Evolutionary conservation across 2,888 invertebrate species (phyloP).

Genomic region (Lycaena phlaeas): DNA sequence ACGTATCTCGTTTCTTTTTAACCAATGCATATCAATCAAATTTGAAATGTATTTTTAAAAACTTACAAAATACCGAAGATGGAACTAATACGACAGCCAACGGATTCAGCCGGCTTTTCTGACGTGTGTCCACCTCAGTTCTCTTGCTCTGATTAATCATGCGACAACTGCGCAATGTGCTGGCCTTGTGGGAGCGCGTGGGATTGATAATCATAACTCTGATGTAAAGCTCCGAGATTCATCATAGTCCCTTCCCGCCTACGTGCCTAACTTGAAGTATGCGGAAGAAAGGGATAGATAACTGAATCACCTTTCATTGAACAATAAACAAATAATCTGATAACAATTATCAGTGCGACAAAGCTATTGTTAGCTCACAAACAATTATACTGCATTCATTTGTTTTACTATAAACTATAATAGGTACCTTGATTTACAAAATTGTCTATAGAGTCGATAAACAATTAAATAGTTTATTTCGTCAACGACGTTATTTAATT

Average conservation of each 20-base stretch:
- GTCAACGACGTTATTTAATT: too few species aligned
- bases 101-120: constrained; percentile 30
- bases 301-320: constrained; percentile 5
- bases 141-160: constrained; percentile 59
- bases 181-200: constrained; percentile 59
- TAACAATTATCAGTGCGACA: too few species aligned
- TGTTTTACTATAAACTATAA: too few species aligned
- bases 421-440: too few species aligned
- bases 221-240: constrained; percentile 32
- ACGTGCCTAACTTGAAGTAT: constrained; percentile 19
- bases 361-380: too few species aligned
- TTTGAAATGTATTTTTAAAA: too few species aligned
- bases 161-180: constrained; percentile 59
- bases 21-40: too few species aligned
- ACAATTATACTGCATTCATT: too few species aligned
- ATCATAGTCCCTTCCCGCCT: constrained; percentile 34
- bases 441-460: too few species aligned
- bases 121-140: constrained; percentile 59
- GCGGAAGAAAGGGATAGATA: constrained; percentile 21
- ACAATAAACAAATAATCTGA: not conserved
- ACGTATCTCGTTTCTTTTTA: too few species aligned
- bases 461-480: too few species aligned
- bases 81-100: not conserved
- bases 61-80: constrained; percentile 1
- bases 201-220: constrained; percentile 52